A percentile compares a stretch with the other conserved stretches of the same genome.
These are phyloP conservation scores for Brachyhypopomus gauderio DNA, from an alignment of 2,113 vertebrate genomes.

Conservation along the genomic window DNA sequence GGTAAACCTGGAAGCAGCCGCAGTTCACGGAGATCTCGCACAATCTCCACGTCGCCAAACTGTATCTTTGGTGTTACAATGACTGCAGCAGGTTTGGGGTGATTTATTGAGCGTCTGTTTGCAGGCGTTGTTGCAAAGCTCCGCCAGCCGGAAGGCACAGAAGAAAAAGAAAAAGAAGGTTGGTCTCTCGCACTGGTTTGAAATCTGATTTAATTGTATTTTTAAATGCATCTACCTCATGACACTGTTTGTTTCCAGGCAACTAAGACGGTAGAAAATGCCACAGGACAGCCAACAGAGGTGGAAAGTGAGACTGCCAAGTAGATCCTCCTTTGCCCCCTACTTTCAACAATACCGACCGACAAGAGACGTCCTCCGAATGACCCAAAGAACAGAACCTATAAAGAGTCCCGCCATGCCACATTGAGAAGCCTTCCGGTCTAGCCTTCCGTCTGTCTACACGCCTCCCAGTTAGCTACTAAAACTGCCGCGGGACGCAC, in stretches of 20 bases:
- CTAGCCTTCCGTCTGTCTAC: conserved; percentile 62
- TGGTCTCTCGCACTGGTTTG: conserved; percentile 22
- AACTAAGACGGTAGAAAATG: conserved; percentile 90
- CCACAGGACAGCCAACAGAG: conserved; percentile 83
- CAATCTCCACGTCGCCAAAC: neutral
- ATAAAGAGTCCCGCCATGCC: conserved; percentile 69
- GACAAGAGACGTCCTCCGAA: conserved; percentile 60
- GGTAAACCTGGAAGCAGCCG: conserved; percentile 64
- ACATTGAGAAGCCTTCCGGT: conserved; percentile 66
- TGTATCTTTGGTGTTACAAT: neutral
- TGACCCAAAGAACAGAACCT: conserved; percentile 71
- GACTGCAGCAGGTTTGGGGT: neutral
- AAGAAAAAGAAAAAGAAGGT: conserved; percentile 99
- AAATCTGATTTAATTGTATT: neutral
- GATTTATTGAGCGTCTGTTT: neutral
- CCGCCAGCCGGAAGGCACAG: conserved; percentile 94
- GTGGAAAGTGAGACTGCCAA: conserved; percentile 90
- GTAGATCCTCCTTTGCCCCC: conserved; percentile 65
- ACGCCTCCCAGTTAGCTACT: conserved; percentile 68
- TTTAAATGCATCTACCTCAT: neutral
- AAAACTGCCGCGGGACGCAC: conserved; percentile 58
- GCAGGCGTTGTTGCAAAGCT: conserved; percentile 93
- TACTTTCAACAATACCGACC: conserved; percentile 56
- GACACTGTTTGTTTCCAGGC: conserved; percentile 73
- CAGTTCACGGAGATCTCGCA: neutral